Percentiles rank a stretch among this genome's conserved stretches.
These are phyloP conservation scores for Lamellibrachia columna DNA, from an alignment of 2,888 invertebrate species.

Conservation along the genomic window DNA sequence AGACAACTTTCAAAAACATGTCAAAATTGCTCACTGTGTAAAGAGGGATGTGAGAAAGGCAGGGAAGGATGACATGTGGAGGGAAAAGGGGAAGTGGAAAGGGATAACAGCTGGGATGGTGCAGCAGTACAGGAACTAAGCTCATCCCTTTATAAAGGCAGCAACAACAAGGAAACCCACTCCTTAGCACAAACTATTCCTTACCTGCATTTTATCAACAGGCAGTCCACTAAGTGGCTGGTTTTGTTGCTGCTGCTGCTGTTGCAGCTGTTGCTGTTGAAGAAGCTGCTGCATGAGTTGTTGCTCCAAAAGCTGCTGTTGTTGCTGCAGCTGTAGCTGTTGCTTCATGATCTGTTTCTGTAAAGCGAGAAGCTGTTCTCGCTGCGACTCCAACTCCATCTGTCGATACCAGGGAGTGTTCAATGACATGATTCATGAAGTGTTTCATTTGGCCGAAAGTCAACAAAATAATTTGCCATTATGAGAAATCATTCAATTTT, in stretches of 20 bases:
- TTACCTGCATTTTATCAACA: background rate
- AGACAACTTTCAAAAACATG: too few species aligned
- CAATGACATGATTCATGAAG: background rate
- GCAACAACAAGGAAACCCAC: background rate
- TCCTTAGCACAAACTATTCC: background rate
- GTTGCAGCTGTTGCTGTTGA: background rate
- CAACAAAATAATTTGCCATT: background rate
- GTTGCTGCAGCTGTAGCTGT: background rate
- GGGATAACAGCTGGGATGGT: too few species aligned
- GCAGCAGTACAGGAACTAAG: too few species aligned
- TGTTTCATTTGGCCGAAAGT: background rate
- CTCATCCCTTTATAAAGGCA: background rate
- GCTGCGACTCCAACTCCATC: background rate
- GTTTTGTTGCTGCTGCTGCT: background rate
- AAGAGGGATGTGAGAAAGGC: too few species aligned
- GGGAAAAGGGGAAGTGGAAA: too few species aligned
- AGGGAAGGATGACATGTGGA: too few species aligned
- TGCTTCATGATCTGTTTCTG: slow-evolving; percentile 5
- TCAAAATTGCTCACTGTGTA: too few species aligned
- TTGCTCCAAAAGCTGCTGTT: background rate
- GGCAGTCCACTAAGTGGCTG: background rate
- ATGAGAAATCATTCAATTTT: too few species aligned
- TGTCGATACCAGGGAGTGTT: background rate
- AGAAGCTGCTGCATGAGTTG: background rate
- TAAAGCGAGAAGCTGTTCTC: background rate